Conservation (phyloP, 53 echinoderm and acorn worm genomes). For the Luidia sarsii region DNA sequence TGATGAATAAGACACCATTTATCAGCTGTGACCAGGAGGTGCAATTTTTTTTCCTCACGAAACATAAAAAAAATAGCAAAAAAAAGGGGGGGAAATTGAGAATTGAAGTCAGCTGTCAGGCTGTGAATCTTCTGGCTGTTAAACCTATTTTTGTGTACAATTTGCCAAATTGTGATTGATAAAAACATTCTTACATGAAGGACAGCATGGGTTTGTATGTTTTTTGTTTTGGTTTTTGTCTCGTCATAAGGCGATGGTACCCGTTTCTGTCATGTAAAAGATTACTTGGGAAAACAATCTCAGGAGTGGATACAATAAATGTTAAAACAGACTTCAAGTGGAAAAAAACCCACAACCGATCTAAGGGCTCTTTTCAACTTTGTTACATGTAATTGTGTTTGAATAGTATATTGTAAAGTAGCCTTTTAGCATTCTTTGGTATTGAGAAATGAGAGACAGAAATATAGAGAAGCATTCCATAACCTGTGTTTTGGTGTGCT, state of each 20-base stretch:
- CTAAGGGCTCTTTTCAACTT: neutral
- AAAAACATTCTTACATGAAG: neutral
- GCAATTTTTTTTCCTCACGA: neutral
- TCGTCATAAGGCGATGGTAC: conserved; percentile 51
- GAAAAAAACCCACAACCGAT: neutral
- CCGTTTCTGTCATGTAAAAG: too few relatives aligned
- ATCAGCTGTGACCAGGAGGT: neutral
- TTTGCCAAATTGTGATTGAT: neutral
- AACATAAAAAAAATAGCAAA: neutral
- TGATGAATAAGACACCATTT: conserved; percentile 33
- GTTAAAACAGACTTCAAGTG: conserved; percentile 12
- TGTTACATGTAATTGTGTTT: neutral
- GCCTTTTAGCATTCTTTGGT: conserved; percentile 4
- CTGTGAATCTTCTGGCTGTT: too few relatives aligned
- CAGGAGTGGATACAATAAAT: conserved; percentile 54
- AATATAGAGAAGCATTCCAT: conserved; percentile 26
- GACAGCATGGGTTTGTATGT: conserved; percentile 49
- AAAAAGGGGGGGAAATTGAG: too few relatives aligned
- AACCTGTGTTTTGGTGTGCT: neutral
- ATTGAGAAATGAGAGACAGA: neutral
- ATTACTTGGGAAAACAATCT: conserved; percentile 36
- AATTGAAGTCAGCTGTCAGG: too few relatives aligned
- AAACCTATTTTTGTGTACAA: neutral
- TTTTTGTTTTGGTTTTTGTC: conserved; percentile 17
- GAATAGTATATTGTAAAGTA: conserved; percentile 4